phyloP scores from a whole-genome alignment of 2,113 vertebrate genomes.

The Lipophrys pholis region DNA sequence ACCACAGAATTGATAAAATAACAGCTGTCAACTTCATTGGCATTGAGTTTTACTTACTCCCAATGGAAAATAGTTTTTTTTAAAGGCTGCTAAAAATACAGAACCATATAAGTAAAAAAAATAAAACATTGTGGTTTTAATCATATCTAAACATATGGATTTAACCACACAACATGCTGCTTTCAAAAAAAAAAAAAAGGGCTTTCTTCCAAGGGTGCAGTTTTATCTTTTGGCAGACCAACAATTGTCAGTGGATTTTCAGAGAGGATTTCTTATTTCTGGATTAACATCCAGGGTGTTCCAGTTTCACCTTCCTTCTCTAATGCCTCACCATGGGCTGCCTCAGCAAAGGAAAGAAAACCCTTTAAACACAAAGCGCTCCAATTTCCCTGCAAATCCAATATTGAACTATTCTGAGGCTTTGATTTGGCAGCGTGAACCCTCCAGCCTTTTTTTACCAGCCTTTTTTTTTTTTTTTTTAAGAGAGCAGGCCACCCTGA shows the following conservation, averaged over 20 bases:
- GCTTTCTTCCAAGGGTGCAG: not conserved
- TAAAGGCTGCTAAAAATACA: no score
- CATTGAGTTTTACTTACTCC: no score
- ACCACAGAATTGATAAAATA: no score
- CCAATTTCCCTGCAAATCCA: not conserved
- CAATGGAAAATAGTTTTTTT: no score
- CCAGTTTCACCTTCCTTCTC: not conserved
- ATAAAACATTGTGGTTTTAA: no score
- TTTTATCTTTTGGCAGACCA: not conserved
- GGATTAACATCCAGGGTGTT: not conserved
- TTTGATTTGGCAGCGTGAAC: conserved; percentile 11
- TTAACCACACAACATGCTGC: not conserved
- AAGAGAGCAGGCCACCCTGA: conserved; percentile 25
- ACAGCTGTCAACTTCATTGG: no score
- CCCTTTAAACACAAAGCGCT: not conserved
- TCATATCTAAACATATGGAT: no score
- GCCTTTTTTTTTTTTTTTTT: conserved; percentile 4
- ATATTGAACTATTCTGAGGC: not conserved
- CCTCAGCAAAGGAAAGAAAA: not conserved
- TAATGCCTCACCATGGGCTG: not conserved
- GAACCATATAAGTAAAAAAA: no score
- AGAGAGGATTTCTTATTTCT: not conserved
- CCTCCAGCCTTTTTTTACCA: not conserved
- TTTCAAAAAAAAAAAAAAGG: not conserved
- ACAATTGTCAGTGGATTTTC: not conserved